Conservation (phyloP, 2,797 vertebrate species). For the Lithobates sylvaticus region DNA sequence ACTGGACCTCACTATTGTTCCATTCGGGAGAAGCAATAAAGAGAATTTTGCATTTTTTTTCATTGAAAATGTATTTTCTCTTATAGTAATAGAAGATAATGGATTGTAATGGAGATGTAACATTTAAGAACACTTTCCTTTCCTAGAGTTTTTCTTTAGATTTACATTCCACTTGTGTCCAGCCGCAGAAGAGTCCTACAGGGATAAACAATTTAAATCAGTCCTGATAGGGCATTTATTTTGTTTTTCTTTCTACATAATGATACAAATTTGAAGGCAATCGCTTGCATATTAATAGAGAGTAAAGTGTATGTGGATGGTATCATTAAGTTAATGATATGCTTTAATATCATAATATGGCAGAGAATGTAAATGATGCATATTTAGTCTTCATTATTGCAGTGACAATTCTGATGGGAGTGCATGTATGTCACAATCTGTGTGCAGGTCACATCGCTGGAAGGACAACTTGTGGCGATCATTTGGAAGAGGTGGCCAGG, state of each 20-base stretch:
- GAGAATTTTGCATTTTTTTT: background rate
- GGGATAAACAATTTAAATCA: background rate
- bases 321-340: background rate
- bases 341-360: background rate
- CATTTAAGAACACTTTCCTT: background rate
- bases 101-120: background rate
- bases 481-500: constrained; percentile 83
- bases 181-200: background rate
- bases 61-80: background rate
- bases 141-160: background rate
- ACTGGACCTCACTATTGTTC: too few species aligned
- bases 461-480: constrained; percentile 72
- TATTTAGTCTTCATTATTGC: background rate
- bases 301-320: background rate
- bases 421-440: background rate
- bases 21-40: background rate
- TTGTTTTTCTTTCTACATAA: background rate
- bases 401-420: background rate
- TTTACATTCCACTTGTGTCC: background rate
- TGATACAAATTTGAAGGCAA: background rate
- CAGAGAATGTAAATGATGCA: background rate
- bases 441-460: constrained; percentile 73
- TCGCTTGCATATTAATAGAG: background rate
- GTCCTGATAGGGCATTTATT: background rate
- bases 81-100: too few species aligned